Evolutionary conservation across 1,140 invertebrate species (phyloP).

Genomic region (Harlomillsia oculata): DNA sequence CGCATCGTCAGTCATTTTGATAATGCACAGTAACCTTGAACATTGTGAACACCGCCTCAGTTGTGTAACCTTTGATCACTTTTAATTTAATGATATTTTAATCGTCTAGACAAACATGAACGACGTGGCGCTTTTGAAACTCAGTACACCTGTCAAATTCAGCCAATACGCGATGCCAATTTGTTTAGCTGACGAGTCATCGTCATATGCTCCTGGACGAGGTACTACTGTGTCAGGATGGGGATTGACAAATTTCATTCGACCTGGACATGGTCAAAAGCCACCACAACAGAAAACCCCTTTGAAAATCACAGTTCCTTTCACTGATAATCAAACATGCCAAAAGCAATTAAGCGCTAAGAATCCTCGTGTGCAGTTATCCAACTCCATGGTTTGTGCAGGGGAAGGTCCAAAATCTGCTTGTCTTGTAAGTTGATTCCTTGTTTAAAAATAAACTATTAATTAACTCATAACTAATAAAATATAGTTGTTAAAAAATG

Average conservation of each 20-base stretch:
- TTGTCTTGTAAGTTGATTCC: not conserved
- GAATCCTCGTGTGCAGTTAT: not conserved
- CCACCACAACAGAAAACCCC: not conserved
- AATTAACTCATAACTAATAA: not conserved
- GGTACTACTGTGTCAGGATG: not conserved
- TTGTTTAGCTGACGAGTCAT: not conserved
- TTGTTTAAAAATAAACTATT: not conserved
- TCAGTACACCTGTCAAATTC: not conserved
- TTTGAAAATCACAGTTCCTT: constrained; percentile 2
- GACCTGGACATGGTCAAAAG: not conserved
- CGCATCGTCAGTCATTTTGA: too few species aligned
- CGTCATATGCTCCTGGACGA: not conserved
- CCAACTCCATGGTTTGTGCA: not conserved
- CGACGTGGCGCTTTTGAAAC: constrained; percentile 7
- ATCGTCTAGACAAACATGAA: not conserved
- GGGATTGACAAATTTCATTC: not conserved
- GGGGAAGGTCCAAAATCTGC: not conserved
- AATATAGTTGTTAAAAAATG: not conserved
- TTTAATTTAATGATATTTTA: not conserved
- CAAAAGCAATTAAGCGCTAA: not conserved
- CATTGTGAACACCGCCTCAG: too few species aligned
- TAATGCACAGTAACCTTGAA: too few species aligned
- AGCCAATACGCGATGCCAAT: not conserved
- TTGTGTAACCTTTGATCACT: too few species aligned
- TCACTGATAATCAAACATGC: not conserved